These are phyloP conservation scores for Callocephalon fimbriatum DNA, from an alignment of 2,113 vertebrate genomes.

Conservation along the genomic window DNA sequence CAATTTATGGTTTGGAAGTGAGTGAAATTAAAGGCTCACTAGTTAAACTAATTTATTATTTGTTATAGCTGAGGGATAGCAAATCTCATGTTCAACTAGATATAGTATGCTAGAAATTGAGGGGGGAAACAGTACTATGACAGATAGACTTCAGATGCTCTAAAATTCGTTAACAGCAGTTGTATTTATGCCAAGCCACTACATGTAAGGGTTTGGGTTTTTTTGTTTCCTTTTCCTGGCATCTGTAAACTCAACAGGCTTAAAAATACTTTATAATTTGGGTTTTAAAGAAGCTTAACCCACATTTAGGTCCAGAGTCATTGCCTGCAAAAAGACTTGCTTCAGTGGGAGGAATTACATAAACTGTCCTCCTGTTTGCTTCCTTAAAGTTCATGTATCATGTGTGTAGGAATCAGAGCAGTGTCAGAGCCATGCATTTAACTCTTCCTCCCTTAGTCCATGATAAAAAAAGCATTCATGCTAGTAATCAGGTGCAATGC, in stretches of 20 bases:
- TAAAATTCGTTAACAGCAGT: not conserved
- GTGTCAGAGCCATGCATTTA: not conserved
- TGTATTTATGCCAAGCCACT: not conserved
- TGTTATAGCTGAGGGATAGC: not conserved
- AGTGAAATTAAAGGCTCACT: not conserved
- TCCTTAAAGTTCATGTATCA: not conserved
- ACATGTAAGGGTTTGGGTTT: not conserved
- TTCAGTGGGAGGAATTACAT: not conserved
- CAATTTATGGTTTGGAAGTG: not conserved
- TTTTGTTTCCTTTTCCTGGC: not conserved
- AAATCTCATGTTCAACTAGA: not conserved
- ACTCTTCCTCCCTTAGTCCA: not conserved
- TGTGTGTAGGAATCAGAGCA: not conserved
- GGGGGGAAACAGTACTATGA: not conserved
- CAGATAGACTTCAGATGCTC: not conserved
- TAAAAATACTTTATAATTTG: not conserved
- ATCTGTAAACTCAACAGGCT: not conserved
- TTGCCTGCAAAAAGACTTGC: not conserved
- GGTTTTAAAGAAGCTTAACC: not conserved
- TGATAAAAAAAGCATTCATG: rapidly evolving
- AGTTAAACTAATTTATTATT: not conserved
- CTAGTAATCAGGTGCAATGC: not conserved
- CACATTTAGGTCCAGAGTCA: not conserved
- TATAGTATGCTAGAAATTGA: not conserved
- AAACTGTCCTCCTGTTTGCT: not conserved